These are phyloP conservation scores for Serrognathus titanus DNA, from an alignment of 2,888 invertebrate genomes.

Conservation along the genomic window DNA sequence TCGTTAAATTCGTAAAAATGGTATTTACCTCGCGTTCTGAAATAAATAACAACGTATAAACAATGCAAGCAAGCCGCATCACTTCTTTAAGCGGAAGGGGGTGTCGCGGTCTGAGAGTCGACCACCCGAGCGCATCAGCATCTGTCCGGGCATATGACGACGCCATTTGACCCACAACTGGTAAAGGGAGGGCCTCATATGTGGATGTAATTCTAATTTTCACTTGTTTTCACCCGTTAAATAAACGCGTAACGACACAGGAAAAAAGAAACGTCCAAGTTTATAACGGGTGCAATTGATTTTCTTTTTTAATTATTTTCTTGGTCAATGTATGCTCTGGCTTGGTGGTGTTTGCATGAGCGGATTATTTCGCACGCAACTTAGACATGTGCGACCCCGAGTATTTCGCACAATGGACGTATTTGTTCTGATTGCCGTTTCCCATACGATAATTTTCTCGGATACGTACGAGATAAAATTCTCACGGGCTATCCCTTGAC, in stretches of 20 bases:
- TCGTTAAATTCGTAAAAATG: no score
- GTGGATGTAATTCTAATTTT: slow-evolving; percentile 1
- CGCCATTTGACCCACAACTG: slow-evolving; percentile 26
- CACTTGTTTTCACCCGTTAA: neutral
- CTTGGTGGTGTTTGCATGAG: no score
- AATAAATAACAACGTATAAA: no score
- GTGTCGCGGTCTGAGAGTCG: slow-evolving; percentile 29
- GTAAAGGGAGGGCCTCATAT: slow-evolving; percentile 21
- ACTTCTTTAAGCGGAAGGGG: slow-evolving; percentile 18
- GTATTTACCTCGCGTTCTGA: no score
- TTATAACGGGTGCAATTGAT: no score
- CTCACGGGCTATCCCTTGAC: slow-evolving; percentile 13
- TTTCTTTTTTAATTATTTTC: no score
- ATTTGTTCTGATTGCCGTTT: slow-evolving; percentile 3
- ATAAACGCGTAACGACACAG: neutral
- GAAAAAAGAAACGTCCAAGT: neutral
- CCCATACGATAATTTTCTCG: slow-evolving; percentile 10
- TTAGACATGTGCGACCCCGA: neutral
- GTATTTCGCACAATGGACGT: slow-evolving; percentile 2
- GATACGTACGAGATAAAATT: slow-evolving; percentile 14
- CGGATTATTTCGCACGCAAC: neutral
- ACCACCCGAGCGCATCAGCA: slow-evolving; percentile 30
- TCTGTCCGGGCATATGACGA: slow-evolving; percentile 32
- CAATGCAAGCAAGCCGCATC: no score
- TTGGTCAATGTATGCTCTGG: no score